Percentiles rank a stretch among this genome's conserved stretches.
Conservation (phyloP, 2,113 vertebrate genomes). For the Lasiurus borealis region DNA sequence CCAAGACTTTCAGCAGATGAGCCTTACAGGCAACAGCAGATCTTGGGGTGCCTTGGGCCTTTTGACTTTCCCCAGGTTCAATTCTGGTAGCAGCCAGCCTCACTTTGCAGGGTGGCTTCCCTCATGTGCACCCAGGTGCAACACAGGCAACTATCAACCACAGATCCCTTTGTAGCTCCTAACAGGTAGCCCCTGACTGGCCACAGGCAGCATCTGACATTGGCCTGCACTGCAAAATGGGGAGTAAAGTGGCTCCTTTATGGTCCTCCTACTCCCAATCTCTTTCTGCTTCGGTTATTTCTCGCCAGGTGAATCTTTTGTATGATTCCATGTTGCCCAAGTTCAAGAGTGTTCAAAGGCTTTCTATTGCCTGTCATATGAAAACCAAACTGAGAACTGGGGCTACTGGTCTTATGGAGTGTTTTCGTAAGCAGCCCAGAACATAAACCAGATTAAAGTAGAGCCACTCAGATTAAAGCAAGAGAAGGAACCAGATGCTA, state of each 20-base stretch:
- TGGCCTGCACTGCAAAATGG: neutral
- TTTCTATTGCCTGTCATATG: neutral
- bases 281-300: neutral
- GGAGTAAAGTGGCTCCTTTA: neutral
- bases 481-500: neutral
- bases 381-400: neutral
- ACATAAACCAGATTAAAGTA: neutral
- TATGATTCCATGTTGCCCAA: neutral
- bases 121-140: no score
- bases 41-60: no score
- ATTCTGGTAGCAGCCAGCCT: no score
- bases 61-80: no score
- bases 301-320: neutral
- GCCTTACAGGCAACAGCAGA: no score
- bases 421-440: neutral
- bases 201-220: no score
- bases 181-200: no score
- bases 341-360: neutral
- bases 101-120: no score
- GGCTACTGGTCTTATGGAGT: neutral
- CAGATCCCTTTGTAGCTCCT: no score
- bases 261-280: neutral
- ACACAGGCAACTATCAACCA: no score
- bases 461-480: neutral
- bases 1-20: no score